Base-by-base conservation (phyloP, 2,888 invertebrate genomes). In the Dynastes hyllus region DNA sequence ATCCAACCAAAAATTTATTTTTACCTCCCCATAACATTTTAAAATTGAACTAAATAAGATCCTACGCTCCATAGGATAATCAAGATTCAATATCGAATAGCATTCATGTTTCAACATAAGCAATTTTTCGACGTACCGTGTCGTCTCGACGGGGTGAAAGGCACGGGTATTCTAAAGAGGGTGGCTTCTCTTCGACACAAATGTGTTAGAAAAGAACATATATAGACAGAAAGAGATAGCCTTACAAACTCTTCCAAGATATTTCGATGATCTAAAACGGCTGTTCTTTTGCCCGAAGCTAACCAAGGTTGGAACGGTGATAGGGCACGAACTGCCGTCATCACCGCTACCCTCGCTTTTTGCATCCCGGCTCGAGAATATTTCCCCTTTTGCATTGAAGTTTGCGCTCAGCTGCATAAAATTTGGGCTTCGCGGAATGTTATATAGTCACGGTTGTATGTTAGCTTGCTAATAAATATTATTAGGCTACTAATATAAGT, bases 1-100 rank as follows among this genome's bases (percentile, higher is more conserved):
- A 58, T 58, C 22, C 16, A 58, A 22, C 8, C 45, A 45, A n/a
- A 45, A 37, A 67, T 67, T 45, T 45, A 67, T 45, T 67, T 67
- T 67, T 40, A 22, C 40, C 16, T 67, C 9, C 22, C n/a, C 40
- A 67, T 45, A 45, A 67, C 40, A 8, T 67, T 67, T 40, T 40
- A 67, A 67, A 67, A 67, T 67, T 40, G 66, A 67, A 67, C 66
- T 67, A 67, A 67, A 67, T 22, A 67, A 67, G 66, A 67, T 67
- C 66, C 40, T 67, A 67, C 45, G 40, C 40, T 40, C 66, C 40
- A 67, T 22, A 45, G 66, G 45, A 67, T 67, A 67, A 67, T 67
- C 66, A 67, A 67, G 66, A 40, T 67, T 67, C 66, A 67, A 67
- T 67, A 67, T 67, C 66, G 66, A 16, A 16, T 40, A 67, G 66